Base-by-base conservation (phyloP, 1,140 invertebrate genomes). In the Bombus haemorrhoidalis region DNA sequence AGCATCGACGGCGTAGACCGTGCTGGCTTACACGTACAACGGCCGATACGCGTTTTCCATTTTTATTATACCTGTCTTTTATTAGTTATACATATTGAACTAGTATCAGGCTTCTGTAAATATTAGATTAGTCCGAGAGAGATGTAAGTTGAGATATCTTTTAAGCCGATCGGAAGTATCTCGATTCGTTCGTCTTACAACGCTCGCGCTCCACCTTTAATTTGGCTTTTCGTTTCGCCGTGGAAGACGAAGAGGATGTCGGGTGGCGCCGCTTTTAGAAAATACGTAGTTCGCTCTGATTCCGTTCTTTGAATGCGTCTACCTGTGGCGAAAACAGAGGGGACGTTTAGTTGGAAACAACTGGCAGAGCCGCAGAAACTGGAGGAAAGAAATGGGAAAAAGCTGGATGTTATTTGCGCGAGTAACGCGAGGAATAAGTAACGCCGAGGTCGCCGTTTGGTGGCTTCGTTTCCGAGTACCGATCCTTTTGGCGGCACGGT, bases 401-500 rank as follows among this genome's bases (percentile, higher is more conserved):
- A 82, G 64, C 53, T 59, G 75, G 72, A 41, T 66, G 71, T 53
- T n/a, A 59, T 73, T 82, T 74, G 64, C 82, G 74, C 82, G 74
- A 18, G 62, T n/a, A 43, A 71, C 75, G 47, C 74, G 74, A 77
- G 41, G 57, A 43, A 82, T 75, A 75, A 75, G 59, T 47, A 57
- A 81, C 28, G 37, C 34, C 32, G 22, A 47, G 86, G 69, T 81
- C 59, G 77, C 81, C 75, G 62, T 83, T 79, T 74, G 32, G 32
- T 62, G 53, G 57, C 76, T 82, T 28, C 43, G 71, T 74, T 76
- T 79, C 47, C 73, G 18, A 71, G 57, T 68, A 77, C 59, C 68
- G 28, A 53, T 69, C 80, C 39, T 74, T 43, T 73, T 62, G 39
- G 53, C 53, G 34, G 47, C 41, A 18, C 39, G 34, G 59, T 10